These are phyloP conservation scores for Thaleichthys pacificus DNA, from an alignment of 2,797 vertebrate species.

Conservation along the genomic window DNA sequence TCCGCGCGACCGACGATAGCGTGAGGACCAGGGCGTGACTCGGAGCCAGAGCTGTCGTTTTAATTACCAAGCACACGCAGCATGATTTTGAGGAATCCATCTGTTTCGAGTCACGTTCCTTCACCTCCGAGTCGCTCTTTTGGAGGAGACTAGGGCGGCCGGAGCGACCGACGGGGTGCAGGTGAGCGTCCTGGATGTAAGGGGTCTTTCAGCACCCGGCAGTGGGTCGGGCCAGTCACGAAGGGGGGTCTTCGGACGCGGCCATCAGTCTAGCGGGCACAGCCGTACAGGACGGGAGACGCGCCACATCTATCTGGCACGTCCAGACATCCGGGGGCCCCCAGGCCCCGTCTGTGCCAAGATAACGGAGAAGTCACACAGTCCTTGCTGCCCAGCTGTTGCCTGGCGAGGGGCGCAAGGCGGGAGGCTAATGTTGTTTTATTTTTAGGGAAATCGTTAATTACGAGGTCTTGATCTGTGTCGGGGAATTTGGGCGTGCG, in stretches of 20 bases:
- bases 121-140: constrained; percentile 47
- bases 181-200: constrained; percentile 69
- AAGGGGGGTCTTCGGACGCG: constrained; percentile 51
- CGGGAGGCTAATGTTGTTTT: constrained; percentile 76
- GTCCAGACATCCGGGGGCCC: constrained; percentile 22
- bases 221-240: constrained; percentile 35
- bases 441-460: constrained; percentile 77
- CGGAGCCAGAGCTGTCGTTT: constrained; percentile 49
- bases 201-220: constrained; percentile 56
- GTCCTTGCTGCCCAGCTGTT: constrained; percentile 74
- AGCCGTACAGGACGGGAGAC: constrained; percentile 52
- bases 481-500: constrained; percentile 20
- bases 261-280: constrained; percentile 53
- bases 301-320: constrained; percentile 58
- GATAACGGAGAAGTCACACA: constrained; percentile 66
- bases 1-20: background rate
- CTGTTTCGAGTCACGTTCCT: constrained; percentile 57
- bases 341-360: constrained; percentile 56
- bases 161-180: constrained; percentile 39
- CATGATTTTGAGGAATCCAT: constrained; percentile 69
- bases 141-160: constrained; percentile 50
- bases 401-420: constrained; percentile 60
- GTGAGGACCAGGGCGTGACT: constrained; percentile 34
- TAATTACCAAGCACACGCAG: constrained; percentile 68
- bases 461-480: constrained; percentile 54